Conservation (phyloP, 2,888 invertebrate species). For the Oconnorella tubifera region DNA sequence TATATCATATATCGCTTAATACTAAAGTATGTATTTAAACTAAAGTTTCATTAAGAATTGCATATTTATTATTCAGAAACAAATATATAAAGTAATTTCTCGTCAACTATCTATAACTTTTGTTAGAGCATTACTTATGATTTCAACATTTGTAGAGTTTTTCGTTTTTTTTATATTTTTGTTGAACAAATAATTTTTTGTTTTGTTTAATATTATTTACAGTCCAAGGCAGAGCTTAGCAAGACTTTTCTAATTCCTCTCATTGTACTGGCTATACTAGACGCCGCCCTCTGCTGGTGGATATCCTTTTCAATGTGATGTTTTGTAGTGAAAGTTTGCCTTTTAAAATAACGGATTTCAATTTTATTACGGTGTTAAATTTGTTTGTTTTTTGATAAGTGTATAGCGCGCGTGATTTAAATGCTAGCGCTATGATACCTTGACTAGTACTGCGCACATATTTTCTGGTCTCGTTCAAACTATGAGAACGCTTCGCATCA, state of each 20-base stretch:
- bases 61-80: no score
- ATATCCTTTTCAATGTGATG: slow-evolving; percentile 59
- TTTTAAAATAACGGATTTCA: neutral
- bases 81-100: no score
- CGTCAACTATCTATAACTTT: no score
- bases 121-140: no score
- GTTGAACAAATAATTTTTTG: neutral
- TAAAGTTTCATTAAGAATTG: no score
- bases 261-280: slow-evolving; percentile 80
- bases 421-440: neutral
- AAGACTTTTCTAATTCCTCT: slow-evolving; percentile 67
- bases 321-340: neutral
- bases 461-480: slow-evolving; percentile 73
- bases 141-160: no score
- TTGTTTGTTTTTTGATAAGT: neutral
- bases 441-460: slow-evolving; percentile 45
- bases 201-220: slow-evolving; percentile 1
- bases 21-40: no score
- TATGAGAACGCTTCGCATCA: slow-evolving; percentile 77
- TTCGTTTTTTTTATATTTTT: slow-evolving; percentile 8
- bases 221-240: slow-evolving; percentile 5
- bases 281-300: slow-evolving; percentile 81
- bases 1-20: no score
- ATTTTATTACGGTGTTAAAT: neutral
- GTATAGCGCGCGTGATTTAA: neutral